Base-by-base conservation (phyloP, 2,888 invertebrate genomes). In the Hydraecia micacea region DNA sequence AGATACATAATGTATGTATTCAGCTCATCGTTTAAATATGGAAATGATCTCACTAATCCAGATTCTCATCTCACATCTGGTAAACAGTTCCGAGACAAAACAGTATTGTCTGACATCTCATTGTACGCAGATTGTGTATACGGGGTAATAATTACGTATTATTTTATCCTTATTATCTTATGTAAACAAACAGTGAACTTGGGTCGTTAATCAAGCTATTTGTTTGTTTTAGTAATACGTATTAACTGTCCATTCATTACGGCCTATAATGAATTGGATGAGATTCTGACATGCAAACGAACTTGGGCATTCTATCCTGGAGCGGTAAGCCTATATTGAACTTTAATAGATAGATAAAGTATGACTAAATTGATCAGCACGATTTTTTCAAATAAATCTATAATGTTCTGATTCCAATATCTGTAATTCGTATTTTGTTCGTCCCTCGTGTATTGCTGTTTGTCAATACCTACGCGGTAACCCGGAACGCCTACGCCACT, bases 11-110 rank as follows among this genome's bases (percentile, higher is more conserved):
- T 71, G 7, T 39, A 71, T 80, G 70, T 82, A 81, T 80, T 76
- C 42, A 75, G 52, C 46, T 42, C 42, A 71, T n/a, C 28, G 4
- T n/a, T 78, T 60, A n/a, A n/a, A 9, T 55, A 62, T 71, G 70
- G 15, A 82, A 83, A 81, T 83, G n/a, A 62, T 55, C 74, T 67
- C 77, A 70, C 36, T 67, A 65, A 67, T 75, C 36, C 46, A 28
- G 52, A 58, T 32, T 58, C 36, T 58, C 62, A 32, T 52, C 25
- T n/a, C 25, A 36, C 39, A 66, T 66, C 65, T n/a, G 52, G 58
- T 66, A 66, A 66, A 66, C 71, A 76, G 46, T 58, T 62, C 18
- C 58, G n/a, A 39, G 32, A 72, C 67, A 62, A 55, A 58, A 68
- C 77, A 25, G 32, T 49, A 71, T 71, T 81, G 39, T 81, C 55